These are phyloP conservation scores for Hirtodrosophila histrioides DNA, from an alignment of 2,888 invertebrate genomes.

Conservation along the genomic window DNA sequence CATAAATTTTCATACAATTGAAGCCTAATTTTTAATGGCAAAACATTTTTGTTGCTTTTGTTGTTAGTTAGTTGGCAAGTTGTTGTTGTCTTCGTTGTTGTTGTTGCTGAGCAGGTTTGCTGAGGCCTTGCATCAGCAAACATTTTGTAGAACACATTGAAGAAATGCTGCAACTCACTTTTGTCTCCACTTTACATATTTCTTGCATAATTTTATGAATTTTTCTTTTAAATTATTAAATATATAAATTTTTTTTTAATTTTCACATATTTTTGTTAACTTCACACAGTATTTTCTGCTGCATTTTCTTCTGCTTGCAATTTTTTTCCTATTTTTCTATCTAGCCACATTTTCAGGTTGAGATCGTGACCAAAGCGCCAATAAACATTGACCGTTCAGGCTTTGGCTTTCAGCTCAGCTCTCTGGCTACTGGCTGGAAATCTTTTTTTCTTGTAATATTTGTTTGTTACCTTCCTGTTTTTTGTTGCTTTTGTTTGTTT, in stretches of 20 bases:
- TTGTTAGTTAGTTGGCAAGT: constrained; percentile 41
- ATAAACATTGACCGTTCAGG: constrained; percentile 40
- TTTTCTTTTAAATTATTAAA: background rate
- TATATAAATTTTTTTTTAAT: background rate
- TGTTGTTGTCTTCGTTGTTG: constrained; percentile 39
- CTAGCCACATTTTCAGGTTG: constrained; percentile 11
- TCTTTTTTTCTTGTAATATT: constrained; percentile 54
- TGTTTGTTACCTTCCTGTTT: constrained; percentile 41
- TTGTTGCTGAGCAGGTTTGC: constrained; percentile 45
- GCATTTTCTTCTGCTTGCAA: background rate
- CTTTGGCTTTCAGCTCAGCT: constrained; percentile 38
- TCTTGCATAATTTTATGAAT: constrained; percentile 21
- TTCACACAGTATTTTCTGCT: background rate
- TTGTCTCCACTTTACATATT: constrained; percentile 20
- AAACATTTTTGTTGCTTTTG: constrained; percentile 56
- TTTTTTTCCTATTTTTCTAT: constrained; percentile 8
- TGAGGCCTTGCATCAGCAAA: constrained; percentile 63
- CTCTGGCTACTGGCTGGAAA: constrained; percentile 59
- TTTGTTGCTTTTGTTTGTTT: constrained; percentile 39
- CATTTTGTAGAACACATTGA: constrained; percentile 69
- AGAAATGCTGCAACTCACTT: constrained; percentile 5
- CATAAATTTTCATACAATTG: constrained; percentile 78
- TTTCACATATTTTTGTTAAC: background rate
- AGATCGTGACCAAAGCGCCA: constrained; percentile 52
- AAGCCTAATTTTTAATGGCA: constrained; percentile 63